A percentile compares a stretch with the other conserved stretches of the same genome.
Evolutionary conservation across 2,888 invertebrate genomes (phyloP).

Genomic region (Amphipoea oculea): DNA sequence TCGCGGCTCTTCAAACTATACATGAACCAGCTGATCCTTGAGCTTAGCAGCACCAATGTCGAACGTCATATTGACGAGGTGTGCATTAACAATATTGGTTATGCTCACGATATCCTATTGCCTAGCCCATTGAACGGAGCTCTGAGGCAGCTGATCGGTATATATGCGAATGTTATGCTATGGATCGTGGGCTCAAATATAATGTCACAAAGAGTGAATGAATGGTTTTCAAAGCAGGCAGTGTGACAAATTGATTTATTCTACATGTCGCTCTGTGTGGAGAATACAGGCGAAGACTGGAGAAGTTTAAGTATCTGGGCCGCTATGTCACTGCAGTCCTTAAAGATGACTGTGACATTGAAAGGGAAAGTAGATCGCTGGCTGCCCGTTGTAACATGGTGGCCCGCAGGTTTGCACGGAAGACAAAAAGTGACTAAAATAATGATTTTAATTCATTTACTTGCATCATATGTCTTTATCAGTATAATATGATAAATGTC

Average conservation of each 20-base stretch:
- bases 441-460: neutral
- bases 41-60: neutral
- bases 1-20: neutral
- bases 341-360: neutral
- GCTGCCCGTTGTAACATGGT: neutral
- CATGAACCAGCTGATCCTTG: neutral
- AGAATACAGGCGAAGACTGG: too few species aligned
- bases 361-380: neutral
- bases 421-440: neutral
- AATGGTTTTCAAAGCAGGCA: too few species aligned
- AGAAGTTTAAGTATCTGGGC: neutral
- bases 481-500: constrained; percentile 31
- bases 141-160: too few species aligned
- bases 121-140: too few species aligned
- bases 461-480: constrained; percentile 7
- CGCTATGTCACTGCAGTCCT: neutral
- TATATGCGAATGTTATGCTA: too few species aligned
- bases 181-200: too few species aligned
- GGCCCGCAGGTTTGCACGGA: neutral
- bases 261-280: too few species aligned
- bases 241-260: too few species aligned
- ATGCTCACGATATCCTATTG: neutral
- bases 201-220: neutral
- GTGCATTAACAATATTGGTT: neutral
- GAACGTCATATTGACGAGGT: neutral